These are phyloP conservation scores for Progne subis DNA, from an alignment of 2,113 vertebrate genomes.

Conservation along the genomic window DNA sequence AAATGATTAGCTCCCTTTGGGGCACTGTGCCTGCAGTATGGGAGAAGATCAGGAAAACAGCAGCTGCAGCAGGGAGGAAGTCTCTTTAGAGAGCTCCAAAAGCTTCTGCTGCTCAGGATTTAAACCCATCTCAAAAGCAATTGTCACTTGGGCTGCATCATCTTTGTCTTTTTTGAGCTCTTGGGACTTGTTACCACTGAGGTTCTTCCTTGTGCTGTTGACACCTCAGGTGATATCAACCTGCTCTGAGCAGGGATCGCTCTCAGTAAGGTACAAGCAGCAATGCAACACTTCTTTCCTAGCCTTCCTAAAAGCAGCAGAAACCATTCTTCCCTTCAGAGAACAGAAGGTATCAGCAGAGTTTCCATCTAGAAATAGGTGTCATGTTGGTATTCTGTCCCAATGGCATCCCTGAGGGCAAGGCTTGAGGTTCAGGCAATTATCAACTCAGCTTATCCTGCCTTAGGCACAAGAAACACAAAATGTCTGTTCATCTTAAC, in stretches of 20 bases:
- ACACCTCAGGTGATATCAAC: background rate
- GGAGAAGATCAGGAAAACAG: background rate
- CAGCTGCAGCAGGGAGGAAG: background rate
- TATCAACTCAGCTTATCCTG: background rate
- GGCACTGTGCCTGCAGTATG: background rate
- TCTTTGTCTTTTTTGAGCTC: background rate
- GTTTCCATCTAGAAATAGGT: background rate
- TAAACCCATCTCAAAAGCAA: background rate
- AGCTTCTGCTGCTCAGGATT: background rate
- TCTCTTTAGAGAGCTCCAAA: background rate
- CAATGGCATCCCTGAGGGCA: background rate
- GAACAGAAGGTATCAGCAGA: background rate
- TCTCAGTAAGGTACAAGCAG: background rate
- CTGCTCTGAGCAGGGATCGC: background rate
- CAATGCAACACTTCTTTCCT: background rate
- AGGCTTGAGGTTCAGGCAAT: background rate
- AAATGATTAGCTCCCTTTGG: background rate
- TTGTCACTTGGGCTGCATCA: background rate
- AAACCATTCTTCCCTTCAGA: background rate
- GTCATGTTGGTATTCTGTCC: background rate
- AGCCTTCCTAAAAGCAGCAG: background rate
- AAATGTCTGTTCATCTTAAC: background rate
- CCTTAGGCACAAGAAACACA: background rate
- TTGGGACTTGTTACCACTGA: background rate
- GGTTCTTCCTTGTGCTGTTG: background rate